These are phyloP conservation scores for Parochlus steinenii DNA, from an alignment of 2,888 invertebrate genomes.

Conservation along the genomic window DNA sequence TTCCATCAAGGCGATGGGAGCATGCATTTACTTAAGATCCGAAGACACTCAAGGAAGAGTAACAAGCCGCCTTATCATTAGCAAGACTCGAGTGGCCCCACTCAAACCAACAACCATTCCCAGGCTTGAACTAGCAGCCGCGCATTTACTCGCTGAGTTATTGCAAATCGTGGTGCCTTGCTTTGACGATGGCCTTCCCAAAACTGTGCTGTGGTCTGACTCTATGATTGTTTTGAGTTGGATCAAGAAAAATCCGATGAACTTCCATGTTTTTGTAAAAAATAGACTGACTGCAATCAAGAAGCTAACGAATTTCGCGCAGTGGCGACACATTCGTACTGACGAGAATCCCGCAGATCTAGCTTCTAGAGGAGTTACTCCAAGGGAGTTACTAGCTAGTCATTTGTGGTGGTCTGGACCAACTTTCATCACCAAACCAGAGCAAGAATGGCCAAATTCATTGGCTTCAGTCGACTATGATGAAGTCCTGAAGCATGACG, in stretches of 20 bases:
- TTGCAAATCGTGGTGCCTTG: too few species aligned
- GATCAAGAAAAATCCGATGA: constrained; percentile 14
- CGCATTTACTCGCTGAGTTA: neutral
- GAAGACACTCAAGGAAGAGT: too few species aligned
- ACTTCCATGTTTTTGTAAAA: constrained; percentile 16
- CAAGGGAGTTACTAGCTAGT: constrained; percentile 13
- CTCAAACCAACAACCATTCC: constrained; percentile 16
- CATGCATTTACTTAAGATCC: too few species aligned
- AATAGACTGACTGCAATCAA: constrained; percentile 16
- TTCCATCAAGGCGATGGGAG: too few species aligned
- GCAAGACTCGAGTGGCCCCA: constrained; percentile 14
- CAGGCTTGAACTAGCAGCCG: constrained; percentile 16
- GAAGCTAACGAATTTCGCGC: constrained; percentile 10
- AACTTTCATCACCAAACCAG: constrained; percentile 12
- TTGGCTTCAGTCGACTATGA: neutral
- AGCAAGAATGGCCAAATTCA: constrained; percentile 10
- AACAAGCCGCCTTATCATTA: neutral
- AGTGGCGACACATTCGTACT: constrained; percentile 17
- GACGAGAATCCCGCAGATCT: constrained; percentile 17
- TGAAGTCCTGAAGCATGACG: too few species aligned
- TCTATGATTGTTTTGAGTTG: constrained; percentile 16
- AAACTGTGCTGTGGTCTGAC: constrained; percentile 12
- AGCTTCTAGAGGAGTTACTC: constrained; percentile 15
- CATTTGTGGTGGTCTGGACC: constrained; percentile 17
- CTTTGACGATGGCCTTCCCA: too few species aligned